Evolutionary conservation across 2,797 vertebrate genomes (phyloP), one percentile per base, ranked within the genome.

Genomic region (Pteronotus mesoamericanus): DNA sequence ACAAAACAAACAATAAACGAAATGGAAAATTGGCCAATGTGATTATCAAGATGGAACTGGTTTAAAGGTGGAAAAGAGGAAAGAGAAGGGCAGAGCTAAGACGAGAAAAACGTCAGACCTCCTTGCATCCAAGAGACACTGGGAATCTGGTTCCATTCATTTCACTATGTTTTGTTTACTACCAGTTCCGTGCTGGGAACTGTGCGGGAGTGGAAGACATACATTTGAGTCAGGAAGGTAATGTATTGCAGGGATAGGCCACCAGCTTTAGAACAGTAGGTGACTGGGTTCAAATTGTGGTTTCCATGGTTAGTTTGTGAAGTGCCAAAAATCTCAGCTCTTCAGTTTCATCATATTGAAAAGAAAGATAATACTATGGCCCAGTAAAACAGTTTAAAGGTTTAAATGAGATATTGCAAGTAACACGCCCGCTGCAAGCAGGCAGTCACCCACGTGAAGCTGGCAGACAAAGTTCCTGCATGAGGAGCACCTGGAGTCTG

Each of bases 11-110:
- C 26, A 59, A 10, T 32, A 32, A 4, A 48, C 6, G 42, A 32
- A 34, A 26, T 15, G 29, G 11, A 22, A 77, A 69, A n/a, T 87
- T 0, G 4, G 15, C 34, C 19, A 14, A 11, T 0, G 0, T 14
- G 24, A 64, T 64, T 24, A 89, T 39, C 42, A 42, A 72, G 66
- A 57, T 0, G 5, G 24, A 3, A 39, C 55, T 3, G 29, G 26
- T 29, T 6, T 29, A 22, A 37, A n/a, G 21, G 4, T 16, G 34
- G 34, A 26, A 53, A 21, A 16, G n/a, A 46, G 10, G 21, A n/a
- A 19, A 6, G 9, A 18, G 21, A 51, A 37, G 42, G 68, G 39
- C 24, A 15, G 11, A 8, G 0, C 15, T 1, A 2, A 22, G 18
- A 57, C 9, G 8, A 5, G 32, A 10, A 3, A 3, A 3, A 10